Evolutionary conservation across 2,113 vertebrate genomes (phyloP).

Genomic region (Telmatochromis brichardi): DNA sequence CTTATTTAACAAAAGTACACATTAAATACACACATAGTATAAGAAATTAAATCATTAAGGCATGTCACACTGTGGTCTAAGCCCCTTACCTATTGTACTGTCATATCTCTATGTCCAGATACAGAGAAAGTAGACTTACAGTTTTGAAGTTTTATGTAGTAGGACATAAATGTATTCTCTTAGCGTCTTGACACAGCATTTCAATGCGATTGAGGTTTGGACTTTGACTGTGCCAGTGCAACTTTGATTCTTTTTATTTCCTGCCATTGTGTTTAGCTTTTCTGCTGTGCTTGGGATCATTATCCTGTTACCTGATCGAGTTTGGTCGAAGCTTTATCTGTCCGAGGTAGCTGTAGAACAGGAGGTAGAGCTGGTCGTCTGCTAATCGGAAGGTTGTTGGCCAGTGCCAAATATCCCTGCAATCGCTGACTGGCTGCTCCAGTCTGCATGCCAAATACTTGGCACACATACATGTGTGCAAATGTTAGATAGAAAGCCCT

Average conservation of each 20-base stretch:
- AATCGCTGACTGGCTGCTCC: background rate
- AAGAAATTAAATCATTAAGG: background rate
- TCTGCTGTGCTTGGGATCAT: background rate
- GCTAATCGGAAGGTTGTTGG: background rate
- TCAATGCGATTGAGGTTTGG: background rate
- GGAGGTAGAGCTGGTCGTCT: background rate
- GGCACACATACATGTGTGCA: background rate
- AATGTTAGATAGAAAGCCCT: background rate
- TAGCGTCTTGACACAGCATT: background rate
- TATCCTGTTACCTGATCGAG: background rate
- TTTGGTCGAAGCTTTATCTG: background rate
- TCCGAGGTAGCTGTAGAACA: background rate
- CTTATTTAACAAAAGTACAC: background rate
- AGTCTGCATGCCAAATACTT: background rate
- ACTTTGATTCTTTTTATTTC: background rate
- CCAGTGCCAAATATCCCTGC: background rate
- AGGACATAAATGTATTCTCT: background rate
- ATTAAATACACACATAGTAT: background rate
- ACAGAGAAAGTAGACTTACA: background rate
- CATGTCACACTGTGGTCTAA: background rate
- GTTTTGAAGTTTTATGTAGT: background rate
- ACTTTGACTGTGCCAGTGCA: background rate
- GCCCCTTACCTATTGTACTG: background rate
- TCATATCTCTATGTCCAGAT: background rate
- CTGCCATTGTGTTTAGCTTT: background rate